phyloP scores from a whole-genome alignment of 1,140 invertebrate genomes.

The Melanaphis sacchari region DNA sequence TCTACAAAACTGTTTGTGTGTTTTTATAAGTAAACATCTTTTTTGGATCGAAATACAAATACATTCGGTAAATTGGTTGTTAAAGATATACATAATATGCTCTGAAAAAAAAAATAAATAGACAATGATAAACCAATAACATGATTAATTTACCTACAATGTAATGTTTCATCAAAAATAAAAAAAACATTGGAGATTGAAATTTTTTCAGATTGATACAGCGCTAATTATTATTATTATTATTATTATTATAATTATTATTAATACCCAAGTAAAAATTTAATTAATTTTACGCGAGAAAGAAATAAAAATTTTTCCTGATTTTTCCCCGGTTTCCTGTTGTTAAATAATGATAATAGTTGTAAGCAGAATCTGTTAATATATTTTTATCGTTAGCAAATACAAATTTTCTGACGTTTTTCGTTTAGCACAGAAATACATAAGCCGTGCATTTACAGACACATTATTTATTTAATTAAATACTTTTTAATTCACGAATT shows the following conservation, averaged over 20 bases:
- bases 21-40: not conserved
- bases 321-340: not conserved
- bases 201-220: not conserved
- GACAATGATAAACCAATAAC: not conserved
- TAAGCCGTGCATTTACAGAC: not conserved
- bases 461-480: not conserved
- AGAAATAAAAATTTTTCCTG: not conserved
- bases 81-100: no score
- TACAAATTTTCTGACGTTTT: not conserved
- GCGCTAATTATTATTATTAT: no score
- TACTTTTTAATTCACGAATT: not conserved
- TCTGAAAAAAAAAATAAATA: not conserved
- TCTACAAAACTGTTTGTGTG: no score
- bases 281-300: not conserved
- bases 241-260: not conserved
- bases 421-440: not conserved
- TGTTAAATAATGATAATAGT: not conserved
- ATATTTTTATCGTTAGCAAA: not conserved
- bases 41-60: not conserved
- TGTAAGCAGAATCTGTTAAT: not conserved
- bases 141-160: not conserved
- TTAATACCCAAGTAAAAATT: not conserved
- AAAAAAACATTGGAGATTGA: not conserved
- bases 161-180: not conserved
- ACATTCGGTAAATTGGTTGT: not conserved